Evolutionary conservation across 2,113 vertebrate species (phyloP).

Genomic region (Harpagus bidentatus): DNA sequence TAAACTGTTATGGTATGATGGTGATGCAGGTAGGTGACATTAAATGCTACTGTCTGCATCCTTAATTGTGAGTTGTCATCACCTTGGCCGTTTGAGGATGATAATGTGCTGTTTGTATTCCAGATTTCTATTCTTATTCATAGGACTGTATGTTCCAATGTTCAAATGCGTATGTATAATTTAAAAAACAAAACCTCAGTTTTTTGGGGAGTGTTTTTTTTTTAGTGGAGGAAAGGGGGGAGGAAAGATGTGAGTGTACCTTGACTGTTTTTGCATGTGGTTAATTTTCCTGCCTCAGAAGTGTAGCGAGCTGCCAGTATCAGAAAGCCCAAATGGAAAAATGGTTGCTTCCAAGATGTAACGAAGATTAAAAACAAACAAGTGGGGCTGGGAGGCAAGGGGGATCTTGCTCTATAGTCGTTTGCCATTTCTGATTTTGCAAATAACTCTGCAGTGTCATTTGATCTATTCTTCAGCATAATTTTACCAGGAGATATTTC

Average conservation of each 20-base stretch:
- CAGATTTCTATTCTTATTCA: conserved; percentile 15
- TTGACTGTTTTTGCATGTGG: not conserved
- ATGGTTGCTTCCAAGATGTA: conserved; percentile 3
- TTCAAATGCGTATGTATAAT: not conserved
- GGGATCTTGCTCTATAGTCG: not conserved
- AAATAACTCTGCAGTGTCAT: not conserved
- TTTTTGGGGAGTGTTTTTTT: not conserved
- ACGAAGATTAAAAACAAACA: conserved; percentile 40
- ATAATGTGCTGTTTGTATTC: conserved; percentile 36
- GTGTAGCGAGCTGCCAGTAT: not conserved
- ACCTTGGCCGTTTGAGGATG: conserved; percentile 35
- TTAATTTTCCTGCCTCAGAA: not conserved
- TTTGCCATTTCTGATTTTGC: conserved; percentile 45
- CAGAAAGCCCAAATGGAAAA: conserved; percentile 12
- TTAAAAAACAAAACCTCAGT: not conserved
- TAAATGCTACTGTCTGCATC: conserved; percentile 62
- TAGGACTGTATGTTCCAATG: not conserved
- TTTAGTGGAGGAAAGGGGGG: not conserved
- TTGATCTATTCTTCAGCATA: conserved; percentile 20
- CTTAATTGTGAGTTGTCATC: conserved; percentile 67
- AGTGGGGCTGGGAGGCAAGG: not conserved
- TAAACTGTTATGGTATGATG: conserved; percentile 37
- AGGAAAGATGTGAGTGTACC: not conserved
- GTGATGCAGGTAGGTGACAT: conserved; percentile 60
- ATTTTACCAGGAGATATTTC: conserved; percentile 54